These are phyloP conservation scores for Upupa epops DNA, from an alignment of 2,113 vertebrate genomes.

Conservation along the genomic window DNA sequence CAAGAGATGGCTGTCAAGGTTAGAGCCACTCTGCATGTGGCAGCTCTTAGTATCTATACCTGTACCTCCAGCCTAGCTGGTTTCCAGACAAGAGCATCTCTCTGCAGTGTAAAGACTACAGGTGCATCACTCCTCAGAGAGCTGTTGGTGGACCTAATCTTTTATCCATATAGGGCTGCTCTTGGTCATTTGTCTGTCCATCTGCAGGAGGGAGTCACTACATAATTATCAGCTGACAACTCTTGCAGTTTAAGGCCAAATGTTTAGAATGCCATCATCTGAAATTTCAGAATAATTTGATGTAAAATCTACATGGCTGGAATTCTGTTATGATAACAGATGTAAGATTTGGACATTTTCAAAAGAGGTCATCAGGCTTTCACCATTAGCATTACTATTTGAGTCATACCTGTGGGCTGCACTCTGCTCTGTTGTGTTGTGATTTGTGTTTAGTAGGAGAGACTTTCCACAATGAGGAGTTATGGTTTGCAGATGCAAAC, in stretches of 20 bases:
- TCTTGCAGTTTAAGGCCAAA: not conserved
- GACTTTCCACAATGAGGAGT: conserved; percentile 27
- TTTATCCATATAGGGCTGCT: not conserved
- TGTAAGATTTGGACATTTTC: not conserved
- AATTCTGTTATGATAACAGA: not conserved
- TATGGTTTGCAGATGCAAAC: conserved; percentile 45
- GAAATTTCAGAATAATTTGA: not conserved
- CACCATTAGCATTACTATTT: not conserved
- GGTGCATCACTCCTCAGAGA: not conserved
- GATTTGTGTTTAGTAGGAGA: not conserved
- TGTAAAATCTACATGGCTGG: not conserved
- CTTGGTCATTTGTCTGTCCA: not conserved
- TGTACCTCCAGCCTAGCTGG: not conserved
- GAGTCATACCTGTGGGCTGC: not conserved
- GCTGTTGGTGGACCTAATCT: not conserved
- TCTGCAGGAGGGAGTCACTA: not conserved
- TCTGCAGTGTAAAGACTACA: not conserved
- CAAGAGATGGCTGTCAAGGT: not conserved
- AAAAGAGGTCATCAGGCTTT: not conserved
- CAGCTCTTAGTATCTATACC: not conserved
- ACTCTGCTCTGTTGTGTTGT: not conserved
- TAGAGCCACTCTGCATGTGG: not conserved
- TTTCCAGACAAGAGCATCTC: not conserved
- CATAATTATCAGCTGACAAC: not conserved
- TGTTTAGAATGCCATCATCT: not conserved